Evolutionary conservation across 2,113 vertebrate genomes (phyloP), one percentile per base, ranked within the genome.

Genomic region (Orientallactaga bullata): DNA sequence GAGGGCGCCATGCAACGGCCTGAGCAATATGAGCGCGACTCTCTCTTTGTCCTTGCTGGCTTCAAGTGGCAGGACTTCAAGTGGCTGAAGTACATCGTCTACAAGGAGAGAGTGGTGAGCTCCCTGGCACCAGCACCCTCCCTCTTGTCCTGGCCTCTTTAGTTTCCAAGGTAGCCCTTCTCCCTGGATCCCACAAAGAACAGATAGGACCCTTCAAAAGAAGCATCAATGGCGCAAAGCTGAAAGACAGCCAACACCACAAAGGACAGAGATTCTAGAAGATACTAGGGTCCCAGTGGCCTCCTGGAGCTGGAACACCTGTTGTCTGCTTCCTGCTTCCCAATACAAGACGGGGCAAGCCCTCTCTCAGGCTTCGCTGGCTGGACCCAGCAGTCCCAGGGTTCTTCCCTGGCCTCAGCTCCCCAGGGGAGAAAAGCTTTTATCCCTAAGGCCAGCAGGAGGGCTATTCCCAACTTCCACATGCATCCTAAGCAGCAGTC

Each of bases 21-120:
- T 0, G 99, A 99, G 90, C 98, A 98, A 32, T 99, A 99, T 1
- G 99, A 99, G 93, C 99, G 98, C 15, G 98, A 99, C 92, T 99
- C 99, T 0, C 98, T 99, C 65, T 99, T 99, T 97, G 99, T 99
- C 92, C 98, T 99, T 71, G 99, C 99, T 1, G 99, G 99, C 95
- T 99, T 99, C 98, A 99, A 99, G 98, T 99, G 99, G 88, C 98
- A 99, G 90, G 99, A 99, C 98, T 99, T 99, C 98, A 99, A 99
- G 98, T 99, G 99, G 99, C 98, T 99, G 94, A 98, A 98, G 96
- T 99, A 99, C 96, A 99, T 99, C 98, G 99, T 99, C 98, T 99
- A 98, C 98, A 99, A 99, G 96, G 99, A 99, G 97, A 99, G 98
- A 98, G 98, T 99, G 99, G 99, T 99, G 98, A 99, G 99, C 97